Evolutionary conservation across 2,113 vertebrate species (phyloP), one percentile per base, ranked within the genome.

Genomic region (Indicator indicator): DNA sequence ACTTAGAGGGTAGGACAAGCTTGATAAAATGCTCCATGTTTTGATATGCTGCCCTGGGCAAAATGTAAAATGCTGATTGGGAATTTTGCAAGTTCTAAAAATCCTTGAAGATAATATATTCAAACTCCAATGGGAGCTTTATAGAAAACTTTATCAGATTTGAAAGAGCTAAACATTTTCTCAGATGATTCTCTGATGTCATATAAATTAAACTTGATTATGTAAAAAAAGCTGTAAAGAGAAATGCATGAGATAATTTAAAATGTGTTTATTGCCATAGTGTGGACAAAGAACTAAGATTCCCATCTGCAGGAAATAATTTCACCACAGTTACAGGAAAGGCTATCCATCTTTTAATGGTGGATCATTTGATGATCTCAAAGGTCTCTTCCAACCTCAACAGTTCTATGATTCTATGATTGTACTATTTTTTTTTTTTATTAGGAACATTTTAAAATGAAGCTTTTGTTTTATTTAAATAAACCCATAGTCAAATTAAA

Each of bases 21-120:
- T 90, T 96, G 95, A 94, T 96, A 95, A 93, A 95, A 55, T 74
- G 54, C n/a, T 94, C 44, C 4, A 1, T 95, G 77, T 92, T 95
- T 91, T 96, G 83, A 95, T 96, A 86, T 40, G 36, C 59, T 95
- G 69, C 94, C 95, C 70, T 83, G 88, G 91, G 94, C 94, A 84
- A 94, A 95, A 84, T 95, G 93, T 90, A 91, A 83, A 93, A 79
- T 0, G 36, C 67, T 93, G 87, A 91, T 82, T 91, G 83, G 87
- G 94, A 91, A 89, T 89, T 88, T 78, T 95, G 30, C 78, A 91
- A 91, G 85, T 94, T 97, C 84, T 85, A 87, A 93, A 91, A 93
- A 86, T 91, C 93, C 79, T 95, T 94, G 88, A 88, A 96, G 89
- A 94, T 96, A 90, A 96, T 93, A 58, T 86, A 94, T 94, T 94